Conservation (phyloP, 2,113 vertebrate species). For the Sebastes fasciatus region DNA sequence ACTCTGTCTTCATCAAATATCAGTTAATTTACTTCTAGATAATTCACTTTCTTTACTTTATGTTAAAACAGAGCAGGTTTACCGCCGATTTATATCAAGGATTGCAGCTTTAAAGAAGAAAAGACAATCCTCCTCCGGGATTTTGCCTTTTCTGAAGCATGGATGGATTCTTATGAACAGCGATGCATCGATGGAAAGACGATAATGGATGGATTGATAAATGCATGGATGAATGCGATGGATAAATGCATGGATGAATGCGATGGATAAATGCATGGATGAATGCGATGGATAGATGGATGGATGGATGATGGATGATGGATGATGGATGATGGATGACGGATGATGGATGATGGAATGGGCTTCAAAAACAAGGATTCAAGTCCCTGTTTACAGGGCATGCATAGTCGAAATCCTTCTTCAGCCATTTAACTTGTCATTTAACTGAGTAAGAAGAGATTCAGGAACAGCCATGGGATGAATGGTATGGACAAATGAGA, state of each 20-base stretch:
- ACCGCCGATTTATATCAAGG: slow-evolving; percentile 47
- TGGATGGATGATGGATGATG: not conserved
- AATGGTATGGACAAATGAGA: slow-evolving; percentile 38
- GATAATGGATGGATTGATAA: slow-evolving; percentile 48
- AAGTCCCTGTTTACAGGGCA: slow-evolving; percentile 59
- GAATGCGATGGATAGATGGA: slow-evolving; percentile 18
- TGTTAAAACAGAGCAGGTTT: not conserved
- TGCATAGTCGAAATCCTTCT: slow-evolving; percentile 66
- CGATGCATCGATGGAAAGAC: slow-evolving; percentile 60
- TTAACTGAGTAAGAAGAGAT: slow-evolving; percentile 33
- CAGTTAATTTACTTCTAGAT: not conserved
- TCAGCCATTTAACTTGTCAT: slow-evolving; percentile 42
- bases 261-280: slow-evolving; percentile 14
- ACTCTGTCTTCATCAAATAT: not conserved
- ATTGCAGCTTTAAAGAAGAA: slow-evolving; percentile 80
- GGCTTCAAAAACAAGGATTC: slow-evolving; percentile 54
- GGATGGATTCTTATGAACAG: slow-evolving; percentile 37
- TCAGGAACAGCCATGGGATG: slow-evolving; percentile 51
- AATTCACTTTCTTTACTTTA: not conserved
- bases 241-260: slow-evolving; percentile 44
- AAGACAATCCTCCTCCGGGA: slow-evolving; percentile 65
- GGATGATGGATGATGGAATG: slow-evolving; percentile 58
- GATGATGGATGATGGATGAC: slow-evolving; percentile 17
- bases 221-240: slow-evolving; percentile 48
- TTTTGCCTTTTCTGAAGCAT: slow-evolving; percentile 73